Base-by-base conservation (phyloP, 2,888 invertebrate genomes). In the Ferrisia virgata region DNA sequence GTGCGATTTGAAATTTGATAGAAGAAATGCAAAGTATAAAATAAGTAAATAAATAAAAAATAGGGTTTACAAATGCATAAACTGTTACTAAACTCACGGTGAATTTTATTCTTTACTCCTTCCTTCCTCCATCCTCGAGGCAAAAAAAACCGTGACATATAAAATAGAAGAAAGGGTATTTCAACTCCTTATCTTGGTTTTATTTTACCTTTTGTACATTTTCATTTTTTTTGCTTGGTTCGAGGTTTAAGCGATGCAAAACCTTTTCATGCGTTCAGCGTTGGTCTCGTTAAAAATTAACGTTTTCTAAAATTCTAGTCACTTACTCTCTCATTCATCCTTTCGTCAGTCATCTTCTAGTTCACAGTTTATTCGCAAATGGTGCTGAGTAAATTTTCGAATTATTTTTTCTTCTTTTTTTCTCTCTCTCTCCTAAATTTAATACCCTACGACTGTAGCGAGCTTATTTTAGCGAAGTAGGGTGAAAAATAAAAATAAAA, bases 261-360 rank as follows among this genome's bases (percentile, higher is more conserved):
- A 25, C 4, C 13, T 13, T 28, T 64, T 64, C 28, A n/a, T n/a
- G n/a, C n/a, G 28, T 6, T 58, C 22, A 11, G 25, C 25, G 58
- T n/a, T n/a, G n/a, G 58, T 6, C 13, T 64, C 64, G 64, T 64
- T 64, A 64, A 64, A 64, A 64, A 64, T 64, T 64, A 64, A 64
- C 64, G 64, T 64, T 64, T 15, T 13, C 64, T 13, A 64, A 64
- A 64, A 53, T 22, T 22, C 9, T 11, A 28, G 28, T 64, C 28
- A 64, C 28, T 58, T 58, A n/a, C n/a, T n/a, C n/a, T 58, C 28
- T 31, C 64, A 28, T 64, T 28, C 64, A 25, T 58, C 3, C 58
- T 25, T 5, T 11, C 1, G 11, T 25, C 13, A 11, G n/a, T 18
- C 28, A 1, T 64, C 25, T 9, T 28, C 28, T 11, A 25, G 11